These are phyloP conservation scores for Drosophila austrosaltans DNA, from an alignment of 2,888 invertebrate genomes.

Conservation along the genomic window DNA sequence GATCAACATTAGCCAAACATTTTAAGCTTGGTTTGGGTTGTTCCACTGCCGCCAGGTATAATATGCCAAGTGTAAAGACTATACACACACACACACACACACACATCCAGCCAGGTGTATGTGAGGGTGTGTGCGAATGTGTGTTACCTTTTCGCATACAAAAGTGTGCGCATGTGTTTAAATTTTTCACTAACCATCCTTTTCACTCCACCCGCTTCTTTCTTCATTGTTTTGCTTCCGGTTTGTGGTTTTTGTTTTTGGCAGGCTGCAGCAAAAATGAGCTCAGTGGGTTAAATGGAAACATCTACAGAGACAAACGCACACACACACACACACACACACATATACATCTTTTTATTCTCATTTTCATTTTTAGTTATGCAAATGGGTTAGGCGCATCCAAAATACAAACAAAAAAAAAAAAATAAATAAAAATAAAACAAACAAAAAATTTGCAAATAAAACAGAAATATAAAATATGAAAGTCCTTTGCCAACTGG, in stretches of 20 bases:
- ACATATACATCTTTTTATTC: not conserved
- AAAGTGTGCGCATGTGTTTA: conserved; percentile 23
- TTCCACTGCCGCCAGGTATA: conserved; percentile 51
- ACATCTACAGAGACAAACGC: conserved; percentile 44
- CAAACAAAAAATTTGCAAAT: conserved; percentile 31
- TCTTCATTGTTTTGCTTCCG: conserved; percentile 51
- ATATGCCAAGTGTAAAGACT: conserved; percentile 33
- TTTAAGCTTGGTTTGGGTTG: conserved; percentile 33
- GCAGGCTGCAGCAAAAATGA: conserved; percentile 54
- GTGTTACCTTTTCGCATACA: conserved; percentile 15
- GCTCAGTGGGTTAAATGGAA: conserved; percentile 75
- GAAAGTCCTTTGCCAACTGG: conserved; percentile 20
- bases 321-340: not conserved
- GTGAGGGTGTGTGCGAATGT: not conserved
- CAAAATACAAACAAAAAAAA: conserved; percentile 12
- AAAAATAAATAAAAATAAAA: conserved; percentile 27
- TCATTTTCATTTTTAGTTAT: conserved; percentile 25
- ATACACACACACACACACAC: too few species aligned
- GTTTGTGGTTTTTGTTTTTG: conserved; percentile 52
- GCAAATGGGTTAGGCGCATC: conserved; percentile 58
- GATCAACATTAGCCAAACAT: conserved; percentile 44
- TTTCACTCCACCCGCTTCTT: not conserved
- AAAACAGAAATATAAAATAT: conserved; percentile 35
- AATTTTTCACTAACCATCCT: not conserved
- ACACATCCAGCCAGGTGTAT: too few species aligned